phyloP scores from a whole-genome alignment of 2,888 invertebrate species.

The Dynastes hyllus region DNA sequence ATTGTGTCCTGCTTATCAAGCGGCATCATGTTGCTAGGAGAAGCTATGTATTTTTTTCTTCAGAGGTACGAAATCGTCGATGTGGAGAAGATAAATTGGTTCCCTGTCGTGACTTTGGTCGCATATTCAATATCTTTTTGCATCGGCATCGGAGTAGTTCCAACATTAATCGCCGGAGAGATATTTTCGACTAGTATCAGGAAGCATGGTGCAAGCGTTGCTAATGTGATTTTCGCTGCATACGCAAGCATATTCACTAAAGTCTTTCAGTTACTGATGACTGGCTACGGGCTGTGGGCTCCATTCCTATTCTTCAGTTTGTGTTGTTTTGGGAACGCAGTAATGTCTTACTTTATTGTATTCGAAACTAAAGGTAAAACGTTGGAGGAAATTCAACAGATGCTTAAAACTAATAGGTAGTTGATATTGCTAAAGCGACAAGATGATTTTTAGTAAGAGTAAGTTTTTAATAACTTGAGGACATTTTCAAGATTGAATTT shows the following conservation, averaged over 20 bases:
- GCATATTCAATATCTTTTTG: slow-evolving; percentile 51
- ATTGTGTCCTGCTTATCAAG: slow-evolving; percentile 59
- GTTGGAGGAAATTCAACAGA: slow-evolving; percentile 65
- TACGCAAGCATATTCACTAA: slow-evolving; percentile 61
- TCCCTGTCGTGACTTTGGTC: slow-evolving; percentile 61
- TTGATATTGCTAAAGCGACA: background rate
- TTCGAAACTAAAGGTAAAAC: slow-evolving; percentile 67
- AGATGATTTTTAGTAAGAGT: background rate
- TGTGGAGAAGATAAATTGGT: slow-evolving; percentile 57
- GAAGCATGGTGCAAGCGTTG: slow-evolving; percentile 58
- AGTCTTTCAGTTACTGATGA: slow-evolving; percentile 62
- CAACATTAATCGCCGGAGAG: slow-evolving; percentile 56
- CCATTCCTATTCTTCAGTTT: slow-evolving; percentile 61
- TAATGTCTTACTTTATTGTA: slow-evolving; percentile 60
- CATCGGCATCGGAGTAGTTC: slow-evolving; percentile 50
- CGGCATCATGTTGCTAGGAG: slow-evolving; percentile 56
- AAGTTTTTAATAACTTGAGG: no score
- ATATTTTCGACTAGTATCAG: slow-evolving; percentile 63
- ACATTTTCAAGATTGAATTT: no score
- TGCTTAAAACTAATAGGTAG: slow-evolving; percentile 57
- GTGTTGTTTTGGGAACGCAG: slow-evolving; percentile 55
- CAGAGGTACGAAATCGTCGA: slow-evolving; percentile 56
- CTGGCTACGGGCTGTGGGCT: slow-evolving; percentile 60
- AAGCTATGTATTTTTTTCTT: slow-evolving; percentile 60
- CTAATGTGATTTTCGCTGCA: slow-evolving; percentile 60